Evolutionary conservation across 2,888 invertebrate species (phyloP).

Genomic region (Elgonia sp.): DNA sequence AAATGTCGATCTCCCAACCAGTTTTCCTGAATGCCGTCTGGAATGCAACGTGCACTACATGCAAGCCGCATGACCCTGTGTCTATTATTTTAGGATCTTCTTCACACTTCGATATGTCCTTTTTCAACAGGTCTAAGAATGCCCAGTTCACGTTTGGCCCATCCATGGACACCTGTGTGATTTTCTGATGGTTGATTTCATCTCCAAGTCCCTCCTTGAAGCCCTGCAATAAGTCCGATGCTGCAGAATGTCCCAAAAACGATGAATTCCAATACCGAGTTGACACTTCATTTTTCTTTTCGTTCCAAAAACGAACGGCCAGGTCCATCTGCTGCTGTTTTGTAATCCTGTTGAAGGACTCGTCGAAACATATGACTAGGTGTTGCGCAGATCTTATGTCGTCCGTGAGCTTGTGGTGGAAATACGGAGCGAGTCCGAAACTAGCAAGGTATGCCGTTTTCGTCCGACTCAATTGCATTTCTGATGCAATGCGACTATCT

Average conservation of each 20-base stretch:
- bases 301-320: slow-evolving; percentile 41
- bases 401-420: slow-evolving; percentile 32
- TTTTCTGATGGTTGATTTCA: slow-evolving; percentile 23
- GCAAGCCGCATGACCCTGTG: slow-evolving; percentile 45
- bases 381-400: slow-evolving; percentile 9
- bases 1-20: slow-evolving; percentile 36
- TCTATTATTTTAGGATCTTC: slow-evolving; percentile 49
- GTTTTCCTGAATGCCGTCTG: slow-evolving; percentile 32
- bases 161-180: slow-evolving; percentile 47
- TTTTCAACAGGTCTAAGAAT: slow-evolving; percentile 32
- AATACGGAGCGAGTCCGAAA: slow-evolving; percentile 44
- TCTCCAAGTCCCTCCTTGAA: slow-evolving; percentile 40
- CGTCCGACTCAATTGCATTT: slow-evolving; percentile 39
- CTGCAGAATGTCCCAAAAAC: slow-evolving; percentile 45
- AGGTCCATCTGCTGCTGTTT: slow-evolving; percentile 48
- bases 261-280: slow-evolving; percentile 47
- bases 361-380: slow-evolving; percentile 40
- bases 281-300: slow-evolving; percentile 27
- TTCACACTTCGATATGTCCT: slow-evolving; percentile 21
- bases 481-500: slow-evolving; percentile 37
- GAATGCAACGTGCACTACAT: slow-evolving; percentile 43
- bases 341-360: slow-evolving; percentile 34
- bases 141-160: slow-evolving; percentile 38
- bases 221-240: slow-evolving; percentile 28
- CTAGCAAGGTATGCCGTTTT: slow-evolving; percentile 41